A percentile compares a stretch with the other conserved stretches of the same genome.
These are phyloP conservation scores for Silurus asotus DNA, from an alignment of 2,113 vertebrate genomes.

Conservation along the genomic window DNA sequence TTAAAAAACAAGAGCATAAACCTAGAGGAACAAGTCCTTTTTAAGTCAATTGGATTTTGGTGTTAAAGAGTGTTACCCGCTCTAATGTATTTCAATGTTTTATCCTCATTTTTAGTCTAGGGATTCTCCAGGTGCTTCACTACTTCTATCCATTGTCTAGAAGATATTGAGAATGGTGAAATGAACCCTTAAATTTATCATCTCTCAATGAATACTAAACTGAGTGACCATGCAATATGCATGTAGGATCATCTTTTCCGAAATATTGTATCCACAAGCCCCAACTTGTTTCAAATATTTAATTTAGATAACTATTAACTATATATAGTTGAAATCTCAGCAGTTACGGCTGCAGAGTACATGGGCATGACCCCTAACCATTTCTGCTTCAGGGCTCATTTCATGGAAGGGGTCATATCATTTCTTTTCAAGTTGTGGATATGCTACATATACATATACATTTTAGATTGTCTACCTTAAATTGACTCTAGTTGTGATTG, in stretches of 20 bases:
- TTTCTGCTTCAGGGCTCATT: background rate
- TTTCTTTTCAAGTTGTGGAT: background rate
- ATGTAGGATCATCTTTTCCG: slow-evolving; percentile 11
- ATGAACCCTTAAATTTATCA: slow-evolving; percentile 14
- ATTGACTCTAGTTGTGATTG: background rate
- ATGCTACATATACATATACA: background rate
- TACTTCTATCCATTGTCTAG: background rate
- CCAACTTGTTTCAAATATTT: background rate
- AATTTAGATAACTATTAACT: background rate
- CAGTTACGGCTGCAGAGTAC: background rate
- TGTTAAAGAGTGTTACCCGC: background rate
- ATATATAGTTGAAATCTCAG: background rate
- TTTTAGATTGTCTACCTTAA: background rate
- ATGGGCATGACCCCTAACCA: background rate
- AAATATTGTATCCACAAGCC: background rate
- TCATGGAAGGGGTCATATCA: background rate
- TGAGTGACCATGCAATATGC: slow-evolving; percentile 24
- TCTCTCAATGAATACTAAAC: slow-evolving; percentile 3
- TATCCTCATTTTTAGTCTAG: background rate
- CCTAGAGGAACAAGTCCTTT: background rate
- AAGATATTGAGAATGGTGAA: background rate
- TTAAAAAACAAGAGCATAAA: background rate
- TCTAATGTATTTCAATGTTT: background rate
- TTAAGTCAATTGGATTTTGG: background rate
- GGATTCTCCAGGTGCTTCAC: background rate